Evolutionary conservation across 2,797 vertebrate species (phyloP), one percentile per base, ranked within the genome.

Genomic region (Epinephelus awoara): DNA sequence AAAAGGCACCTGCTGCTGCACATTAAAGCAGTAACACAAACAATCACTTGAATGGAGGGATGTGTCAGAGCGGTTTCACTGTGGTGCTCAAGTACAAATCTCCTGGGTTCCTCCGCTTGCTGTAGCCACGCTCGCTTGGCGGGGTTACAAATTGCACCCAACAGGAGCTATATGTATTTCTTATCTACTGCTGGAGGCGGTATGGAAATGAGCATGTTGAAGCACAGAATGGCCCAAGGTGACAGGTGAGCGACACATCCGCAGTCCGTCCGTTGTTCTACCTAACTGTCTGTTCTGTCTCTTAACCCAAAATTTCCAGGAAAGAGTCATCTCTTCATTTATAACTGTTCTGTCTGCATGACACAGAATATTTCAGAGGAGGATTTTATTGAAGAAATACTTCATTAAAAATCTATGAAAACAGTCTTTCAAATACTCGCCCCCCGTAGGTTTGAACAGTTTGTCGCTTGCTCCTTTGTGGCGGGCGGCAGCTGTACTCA

Each of bases 1-100:
- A 83, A 84, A 87, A 89, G 75, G 72, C 86, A 89, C 90, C 91
- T 91, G 91, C 90, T 89, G 90, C 83, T 79, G 79, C 89, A 82
- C 83, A 90, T 90, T 91, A 88, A 88, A 88, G 80, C 73, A 25
- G 80, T 58, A 76, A 87, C 79, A 89, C 84, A 82, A 91, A 83
- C 82, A 86, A 83, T 82, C 73, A 69, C 80, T 85, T 70, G 83
- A 86, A 80, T 72, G 50, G 56, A 77, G 12, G 74, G 82, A 83
- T 49, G 68, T 75, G 84, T 85, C 86, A 61, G 79, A 75, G 70
- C 34, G 34, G 75, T 68, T 92, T 86, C 62, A 54, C 70, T 63
- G 79, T 42, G 57, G 74, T 0, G 61, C 68, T 69, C 55, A 18
- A 83, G 80, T 62, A 71, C 75, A 87, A 86, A 85, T 86, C 85